phyloP scores from a whole-genome alignment of 2,113 vertebrate species.

The Ictidomys tridecemlineatus region DNA sequence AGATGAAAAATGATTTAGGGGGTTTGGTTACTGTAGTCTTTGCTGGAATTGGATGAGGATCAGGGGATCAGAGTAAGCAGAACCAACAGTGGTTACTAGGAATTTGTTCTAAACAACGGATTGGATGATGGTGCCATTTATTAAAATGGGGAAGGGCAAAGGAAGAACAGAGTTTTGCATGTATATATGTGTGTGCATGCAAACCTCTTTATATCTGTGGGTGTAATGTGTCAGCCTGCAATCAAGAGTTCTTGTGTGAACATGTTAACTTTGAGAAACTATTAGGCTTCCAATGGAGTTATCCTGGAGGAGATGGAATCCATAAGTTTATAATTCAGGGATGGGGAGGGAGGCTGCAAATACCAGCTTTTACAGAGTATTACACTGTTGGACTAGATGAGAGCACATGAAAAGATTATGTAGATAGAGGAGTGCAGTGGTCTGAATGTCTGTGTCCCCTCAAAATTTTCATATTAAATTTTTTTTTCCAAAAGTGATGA shows the following conservation, averaged over 20 bases:
- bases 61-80: neutral
- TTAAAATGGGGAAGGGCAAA: neutral
- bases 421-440: too few species aligned
- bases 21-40: rapidly evolving
- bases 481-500: neutral
- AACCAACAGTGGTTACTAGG: neutral
- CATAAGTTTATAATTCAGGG: neutral
- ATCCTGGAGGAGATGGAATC: neutral
- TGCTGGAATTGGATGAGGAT: neutral
- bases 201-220: neutral
- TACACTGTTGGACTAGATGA: too few species aligned
- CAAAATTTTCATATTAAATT: neutral
- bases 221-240: neutral
- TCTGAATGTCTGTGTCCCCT: neutral
- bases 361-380: neutral
- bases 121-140: neutral
- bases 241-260: neutral
- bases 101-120: neutral
- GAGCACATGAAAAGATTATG: rapidly evolving
- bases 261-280: neutral
- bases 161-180: neutral
- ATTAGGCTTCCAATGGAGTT: neutral
- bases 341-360: neutral
- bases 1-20: neutral
- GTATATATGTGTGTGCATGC: neutral